Conservation (phyloP, 2,797 vertebrate genomes). For the Poecilia gillii region DNA sequence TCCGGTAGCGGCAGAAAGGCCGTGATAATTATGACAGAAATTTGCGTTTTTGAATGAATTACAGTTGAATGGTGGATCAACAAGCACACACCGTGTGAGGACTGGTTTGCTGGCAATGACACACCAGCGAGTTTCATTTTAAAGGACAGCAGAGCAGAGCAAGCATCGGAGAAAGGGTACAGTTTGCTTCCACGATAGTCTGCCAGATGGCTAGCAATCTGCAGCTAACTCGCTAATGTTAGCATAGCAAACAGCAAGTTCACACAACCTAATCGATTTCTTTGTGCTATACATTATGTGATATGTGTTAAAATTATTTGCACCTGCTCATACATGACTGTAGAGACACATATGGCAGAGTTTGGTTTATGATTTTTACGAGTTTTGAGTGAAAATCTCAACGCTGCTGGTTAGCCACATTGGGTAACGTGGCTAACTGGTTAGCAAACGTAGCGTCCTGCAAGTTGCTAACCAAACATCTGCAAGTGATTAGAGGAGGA, state of each 20-base stretch:
- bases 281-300: slow-evolving; percentile 46
- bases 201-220: slow-evolving; percentile 78
- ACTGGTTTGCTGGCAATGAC: slow-evolving; percentile 81
- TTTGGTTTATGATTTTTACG: slow-evolving; percentile 33
- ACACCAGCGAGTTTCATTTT: slow-evolving; percentile 77
- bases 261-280: slow-evolving; percentile 58
- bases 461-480: slow-evolving; percentile 73
- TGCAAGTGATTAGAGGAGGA: slow-evolving; percentile 79
- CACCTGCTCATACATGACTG: slow-evolving; percentile 31
- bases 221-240: slow-evolving; percentile 76
- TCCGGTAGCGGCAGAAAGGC: slow-evolving; percentile 84
- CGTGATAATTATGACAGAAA: slow-evolving; percentile 82
- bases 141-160: slow-evolving; percentile 79
- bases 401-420: slow-evolving; percentile 68
- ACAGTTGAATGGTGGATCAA: slow-evolving; percentile 81
- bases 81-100: slow-evolving; percentile 76
- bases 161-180: slow-evolving; percentile 82
- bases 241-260: slow-evolving; percentile 76
- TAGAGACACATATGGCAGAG: slow-evolving; percentile 24
- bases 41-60: slow-evolving; percentile 85
- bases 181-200: slow-evolving; percentile 81
- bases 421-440: slow-evolving; percentile 76
- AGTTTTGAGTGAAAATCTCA: slow-evolving; percentile 32
- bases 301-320: slow-evolving; percentile 24
- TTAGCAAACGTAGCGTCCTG: slow-evolving; percentile 64